Evolutionary conservation across 2,797 vertebrate species (phyloP), one percentile per base, ranked within the genome.

Genomic region (Calcarius lapponicus): DNA sequence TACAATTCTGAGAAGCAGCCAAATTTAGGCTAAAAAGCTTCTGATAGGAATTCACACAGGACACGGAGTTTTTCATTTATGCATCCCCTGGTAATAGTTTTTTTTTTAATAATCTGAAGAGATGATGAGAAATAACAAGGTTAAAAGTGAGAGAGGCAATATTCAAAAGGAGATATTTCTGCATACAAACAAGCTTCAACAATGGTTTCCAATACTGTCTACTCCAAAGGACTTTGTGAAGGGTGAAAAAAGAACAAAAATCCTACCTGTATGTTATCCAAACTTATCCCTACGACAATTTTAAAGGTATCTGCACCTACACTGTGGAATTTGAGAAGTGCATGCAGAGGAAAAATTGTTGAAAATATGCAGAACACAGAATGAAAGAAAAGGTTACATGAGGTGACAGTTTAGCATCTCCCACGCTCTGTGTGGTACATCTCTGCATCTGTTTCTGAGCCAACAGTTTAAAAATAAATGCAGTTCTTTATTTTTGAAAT

Each of bases 11-110:
- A 92, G 69, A 54, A 91, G 69, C 7, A 67, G 67, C 36, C 74
- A 78, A 69, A 86, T 87, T 86, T 88, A 80, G 25, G 9, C 60
- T 78, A 36, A 57, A 78, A 26, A 67, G 7, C 25, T 45, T 85
- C 72, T 42, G 17, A 40, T 67, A 93, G 36, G 54, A 92, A 90
- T 86, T 88, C 57, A 84, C 51, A 62, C 4, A 40, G 71, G 88
- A 80, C 53, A 65, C 31, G 24, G 47, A 76, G 75, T 67, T 95
- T 96, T 94, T 86, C 74, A 80, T 96, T 97, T 96, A 81, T 80
- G 47, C 69, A 92, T 80, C 72, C 95, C 89, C 93, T 82, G 84
- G 36, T 95, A 93, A 91, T 95, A 89, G 73, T 7, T 87, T 85
- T 17, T 66, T 56, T 88, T 38, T 18, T 4, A 53, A 78, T 72